A percentile compares a stretch with the other conserved stretches of the same genome.
phyloP scores from a whole-genome alignment of 2,888 invertebrate genomes.

The Drosophila anomalata region DNA sequence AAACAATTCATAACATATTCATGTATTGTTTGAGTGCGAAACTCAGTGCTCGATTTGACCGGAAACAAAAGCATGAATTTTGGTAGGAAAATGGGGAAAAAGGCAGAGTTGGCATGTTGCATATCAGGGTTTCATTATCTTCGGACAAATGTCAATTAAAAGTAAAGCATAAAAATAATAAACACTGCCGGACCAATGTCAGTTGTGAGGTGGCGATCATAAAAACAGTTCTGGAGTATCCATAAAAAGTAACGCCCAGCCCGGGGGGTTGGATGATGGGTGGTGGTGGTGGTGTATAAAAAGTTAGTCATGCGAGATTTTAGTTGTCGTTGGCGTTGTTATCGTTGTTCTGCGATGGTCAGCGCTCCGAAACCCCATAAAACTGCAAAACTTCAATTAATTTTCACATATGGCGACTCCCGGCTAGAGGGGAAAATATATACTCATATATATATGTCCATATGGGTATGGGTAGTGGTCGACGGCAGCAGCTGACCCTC shows the following conservation, averaged over 20 bases:
- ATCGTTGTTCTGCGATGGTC: conserved; percentile 42
- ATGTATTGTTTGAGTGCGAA: conserved; percentile 50
- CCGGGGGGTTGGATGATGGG: not conserved
- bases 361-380: conserved; percentile 59
- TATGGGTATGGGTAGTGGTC: conserved; percentile 5
- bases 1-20: not conserved
- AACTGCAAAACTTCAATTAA: conserved; percentile 74
- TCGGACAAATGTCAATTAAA: conserved; percentile 73
- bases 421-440: conserved; percentile 9
- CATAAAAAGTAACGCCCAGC: conserved; percentile 52
- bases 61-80: conserved; percentile 22
- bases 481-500: conserved; percentile 39
- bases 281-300: conserved; percentile 35
- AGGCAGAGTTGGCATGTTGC: conserved; percentile 63
- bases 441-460: conserved; percentile 2
- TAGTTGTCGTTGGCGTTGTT: conserved; percentile 20
- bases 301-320: conserved; percentile 74
- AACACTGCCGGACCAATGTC: conserved; percentile 26
- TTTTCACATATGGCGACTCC: conserved; percentile 52
- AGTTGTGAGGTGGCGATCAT: conserved; percentile 29
- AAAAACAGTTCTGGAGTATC: conserved; percentile 30
- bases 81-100: conserved; percentile 16
- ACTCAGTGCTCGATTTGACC: conserved; percentile 45
- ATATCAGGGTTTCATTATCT: conserved; percentile 72
- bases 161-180: conserved; percentile 52